Base-by-base conservation (phyloP, 2,888 invertebrate genomes). In the Synergus itoensis region DNA sequence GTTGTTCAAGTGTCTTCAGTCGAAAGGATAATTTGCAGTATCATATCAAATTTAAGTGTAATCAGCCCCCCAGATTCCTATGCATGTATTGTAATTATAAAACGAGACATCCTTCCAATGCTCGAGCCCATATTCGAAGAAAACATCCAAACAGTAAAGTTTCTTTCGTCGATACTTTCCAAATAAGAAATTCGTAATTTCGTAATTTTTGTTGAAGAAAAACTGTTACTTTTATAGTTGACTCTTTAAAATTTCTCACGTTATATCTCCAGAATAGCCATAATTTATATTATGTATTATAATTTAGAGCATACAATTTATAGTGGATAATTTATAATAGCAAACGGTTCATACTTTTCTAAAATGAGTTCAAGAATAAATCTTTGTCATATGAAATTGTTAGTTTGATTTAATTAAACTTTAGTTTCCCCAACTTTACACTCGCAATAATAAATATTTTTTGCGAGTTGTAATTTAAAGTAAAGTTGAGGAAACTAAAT, bases 51-150 rank as follows among this genome's bases (percentile, higher is more conserved):
- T 86, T 88, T 77, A 86, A 87, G 67, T 91, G 91, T 80, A 90
- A 90, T 40, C 86, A 87, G 77, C 86, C 85, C 65, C 89, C 89
- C 16, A 84, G 88, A 16, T 90, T 89, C 85, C 86, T 87, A 69
- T 89, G 89, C 73, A 85, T 85, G 9, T 88, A 88, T 76, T 92
- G 92, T 80, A 53, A 78, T 16, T 90, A 91, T 79, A 87, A 89
- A 41, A 89, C 91, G 4, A 89, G 88, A 75, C 90, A 91, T 77
- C 88, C 90, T 28, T 90, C 90, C 1, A 90, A 91, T 65, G 89
- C 90, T 63, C 88, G 89, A 1, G 89, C 89, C 18, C 91, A 92
- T 80, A 88, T 91, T 14, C 86, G 89, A 43, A 85, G 89, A 53
- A 89, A 86, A 79, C 89, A 91, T 83, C 87, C 88, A 8, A 85